phyloP scores from a whole-genome alignment of 2,113 vertebrate genomes.

The Macrotus californicus region DNA sequence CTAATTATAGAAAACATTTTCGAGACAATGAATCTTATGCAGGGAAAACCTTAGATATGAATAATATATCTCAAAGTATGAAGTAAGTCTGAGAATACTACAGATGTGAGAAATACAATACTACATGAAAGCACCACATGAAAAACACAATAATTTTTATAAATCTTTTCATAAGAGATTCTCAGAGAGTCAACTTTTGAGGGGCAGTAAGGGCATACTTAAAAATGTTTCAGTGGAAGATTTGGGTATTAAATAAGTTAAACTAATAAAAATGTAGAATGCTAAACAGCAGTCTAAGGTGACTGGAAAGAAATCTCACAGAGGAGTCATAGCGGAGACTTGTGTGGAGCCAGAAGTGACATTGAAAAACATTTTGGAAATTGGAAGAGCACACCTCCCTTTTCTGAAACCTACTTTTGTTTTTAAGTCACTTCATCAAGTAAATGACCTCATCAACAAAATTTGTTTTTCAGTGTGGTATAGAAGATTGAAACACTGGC shows the following conservation, averaged over 20 bases:
- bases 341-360: not conserved
- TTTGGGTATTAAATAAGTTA: not conserved
- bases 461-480: not conserved
- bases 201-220: not conserved
- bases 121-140: not conserved
- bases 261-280: not conserved
- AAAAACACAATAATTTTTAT: not conserved
- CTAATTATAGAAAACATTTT: not conserved
- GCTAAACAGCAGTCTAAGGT: not conserved
- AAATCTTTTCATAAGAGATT: not conserved
- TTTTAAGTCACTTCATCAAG: not conserved
- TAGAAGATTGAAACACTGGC: not conserved
- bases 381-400: not conserved
- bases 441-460: not conserved
- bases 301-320: not conserved
- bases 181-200: not conserved
- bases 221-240: not conserved
- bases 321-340: not conserved
- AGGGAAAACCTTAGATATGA: not conserved
- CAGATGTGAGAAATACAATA: not conserved
- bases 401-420: not conserved
- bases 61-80: not conserved
- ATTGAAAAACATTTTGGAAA: not conserved
- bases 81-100: not conserved
- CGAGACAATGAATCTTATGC: not conserved